Evolutionary conservation across 2,888 invertebrate genomes (phyloP).

Genomic region (Leucophenga montana): DNA sequence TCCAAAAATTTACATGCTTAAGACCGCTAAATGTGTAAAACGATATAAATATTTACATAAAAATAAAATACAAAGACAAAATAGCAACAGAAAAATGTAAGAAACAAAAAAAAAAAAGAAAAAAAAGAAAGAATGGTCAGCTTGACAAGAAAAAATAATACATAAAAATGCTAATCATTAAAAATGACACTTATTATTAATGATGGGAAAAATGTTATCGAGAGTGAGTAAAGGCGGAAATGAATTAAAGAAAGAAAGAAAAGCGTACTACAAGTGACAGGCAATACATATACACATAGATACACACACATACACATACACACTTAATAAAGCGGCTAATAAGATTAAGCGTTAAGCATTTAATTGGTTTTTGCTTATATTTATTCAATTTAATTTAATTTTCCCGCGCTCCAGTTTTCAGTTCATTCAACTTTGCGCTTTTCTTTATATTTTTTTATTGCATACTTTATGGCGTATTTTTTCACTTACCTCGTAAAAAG

Average conservation of each 20-base stretch:
- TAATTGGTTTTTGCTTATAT: no score
- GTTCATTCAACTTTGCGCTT: conserved; percentile 1
- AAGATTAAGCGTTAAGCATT: no score
- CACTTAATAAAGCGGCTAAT: no score
- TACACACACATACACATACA: no score
- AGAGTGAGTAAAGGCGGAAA: background rate
- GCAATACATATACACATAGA: background rate
- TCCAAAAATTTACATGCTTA: conserved; percentile 3
- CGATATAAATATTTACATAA: conserved; percentile 19
- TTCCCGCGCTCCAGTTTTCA: background rate
- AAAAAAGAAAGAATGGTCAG: conserved; percentile 23
- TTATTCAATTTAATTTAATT: no score
- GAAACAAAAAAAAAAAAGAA: conserved; percentile 34
- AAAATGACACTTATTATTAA: conserved; percentile 67
- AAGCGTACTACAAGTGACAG: background rate
- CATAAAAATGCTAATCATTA: conserved; percentile 56
- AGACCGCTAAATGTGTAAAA: conserved; percentile 20
- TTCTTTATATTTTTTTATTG: background rate
- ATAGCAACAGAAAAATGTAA: background rate
- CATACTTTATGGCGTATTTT: conserved; percentile 2
- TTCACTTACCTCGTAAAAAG: conserved; percentile 85
- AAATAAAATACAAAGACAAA: background rate
- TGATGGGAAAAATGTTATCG: conserved; percentile 40
- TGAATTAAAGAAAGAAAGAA: background rate
- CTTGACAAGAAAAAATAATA: conserved; percentile 13